Evolutionary conservation across 2,113 vertebrate species (phyloP), one percentile per base, ranked within the genome.

Genomic region (Coreoperca whiteheadi): DNA sequence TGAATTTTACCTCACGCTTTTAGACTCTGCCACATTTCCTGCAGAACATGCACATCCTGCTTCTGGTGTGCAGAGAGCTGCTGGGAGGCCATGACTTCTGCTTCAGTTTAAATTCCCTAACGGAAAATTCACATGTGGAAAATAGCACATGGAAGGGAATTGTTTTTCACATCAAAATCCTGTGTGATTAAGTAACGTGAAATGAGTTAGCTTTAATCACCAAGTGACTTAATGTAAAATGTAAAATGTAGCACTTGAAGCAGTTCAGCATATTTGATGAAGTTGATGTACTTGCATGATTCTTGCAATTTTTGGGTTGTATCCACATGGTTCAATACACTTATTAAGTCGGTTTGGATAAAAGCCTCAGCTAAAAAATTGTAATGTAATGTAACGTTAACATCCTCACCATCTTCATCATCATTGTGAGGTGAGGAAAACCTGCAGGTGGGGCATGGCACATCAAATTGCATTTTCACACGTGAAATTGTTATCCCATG

Each of bases 1-100:
- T 60, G 64, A 70, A 34, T 83, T 91, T 87, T 80, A 53, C 61
- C 56, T 85, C 39, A 57, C 67, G 66, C 64, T 86, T 70, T 68
- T 67, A 30, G 30, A 51, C 41, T 48, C 8, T 46, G 30, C 53
- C 28, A 70, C 23, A 75, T 79, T 87, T 83, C 60, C 88, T 81
- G 79, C 57, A 77, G 39, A 69, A 30, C 81, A 43, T 25, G 54
- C 34, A 34, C n/a, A 34, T 50, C 30, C 15, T 37, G 37, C 53
- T 64, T 65, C 61, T 46, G 50, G n/a, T 46, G 68, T 43, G 57
- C 61, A 48, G 14, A 41, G 46, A 41, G 25, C 32, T 25, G 67
- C 37, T 25, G 37, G 57, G 56, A 63, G 39, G 39, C 9, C 51
- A 30, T 46, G 28, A 16, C 3, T 23, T 56, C 65, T 23, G 21